A percentile compares a stretch with the other conserved stretches of the same genome.
Conservation (phyloP, 2,888 invertebrate genomes). For the Drosophila lacicola region DNA sequence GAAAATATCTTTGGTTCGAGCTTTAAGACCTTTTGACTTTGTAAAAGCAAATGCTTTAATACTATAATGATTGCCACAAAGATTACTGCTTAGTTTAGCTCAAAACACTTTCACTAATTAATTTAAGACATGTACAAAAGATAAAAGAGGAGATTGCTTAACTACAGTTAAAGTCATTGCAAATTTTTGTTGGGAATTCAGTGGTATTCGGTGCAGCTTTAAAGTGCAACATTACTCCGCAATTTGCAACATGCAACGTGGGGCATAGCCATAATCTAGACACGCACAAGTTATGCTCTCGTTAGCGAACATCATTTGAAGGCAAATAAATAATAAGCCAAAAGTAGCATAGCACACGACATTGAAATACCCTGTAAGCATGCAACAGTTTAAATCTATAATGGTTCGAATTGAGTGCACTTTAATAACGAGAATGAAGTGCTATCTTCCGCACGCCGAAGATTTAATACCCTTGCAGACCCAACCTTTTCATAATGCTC, state of each 20-base stretch:
- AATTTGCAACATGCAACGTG: slow-evolving; percentile 71
- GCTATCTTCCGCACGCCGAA: too few relatives aligned
- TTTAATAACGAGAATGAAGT: too few relatives aligned
- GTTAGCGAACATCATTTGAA: slow-evolving; percentile 59
- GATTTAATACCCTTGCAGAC: too few relatives aligned
- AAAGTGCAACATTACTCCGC: slow-evolving; percentile 65
- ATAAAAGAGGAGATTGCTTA: slow-evolving; percentile 11
- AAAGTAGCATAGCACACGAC: neutral
- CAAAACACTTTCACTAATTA: slow-evolving; percentile 41
- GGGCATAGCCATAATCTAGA: slow-evolving; percentile 44
- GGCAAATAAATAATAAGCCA: slow-evolving; percentile 1
- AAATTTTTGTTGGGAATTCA: slow-evolving; percentile 8
- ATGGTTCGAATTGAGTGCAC: too few relatives aligned
- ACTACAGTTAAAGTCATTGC: slow-evolving; percentile 32
- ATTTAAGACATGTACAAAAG: neutral
- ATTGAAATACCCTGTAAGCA: slow-evolving; percentile 23
- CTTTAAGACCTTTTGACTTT: too few relatives aligned
- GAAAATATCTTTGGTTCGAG: too few relatives aligned
- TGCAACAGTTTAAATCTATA: neutral
- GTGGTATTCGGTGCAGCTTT: slow-evolving; percentile 42
- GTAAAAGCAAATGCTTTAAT: too few relatives aligned
- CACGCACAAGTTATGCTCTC: slow-evolving; percentile 75
- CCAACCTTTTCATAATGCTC: too few relatives aligned
- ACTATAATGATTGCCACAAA: too few relatives aligned
- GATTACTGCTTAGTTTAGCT: neutral